Conservation (phyloP, 2,888 invertebrate species). For the Cerceris rybyensis region DNA sequence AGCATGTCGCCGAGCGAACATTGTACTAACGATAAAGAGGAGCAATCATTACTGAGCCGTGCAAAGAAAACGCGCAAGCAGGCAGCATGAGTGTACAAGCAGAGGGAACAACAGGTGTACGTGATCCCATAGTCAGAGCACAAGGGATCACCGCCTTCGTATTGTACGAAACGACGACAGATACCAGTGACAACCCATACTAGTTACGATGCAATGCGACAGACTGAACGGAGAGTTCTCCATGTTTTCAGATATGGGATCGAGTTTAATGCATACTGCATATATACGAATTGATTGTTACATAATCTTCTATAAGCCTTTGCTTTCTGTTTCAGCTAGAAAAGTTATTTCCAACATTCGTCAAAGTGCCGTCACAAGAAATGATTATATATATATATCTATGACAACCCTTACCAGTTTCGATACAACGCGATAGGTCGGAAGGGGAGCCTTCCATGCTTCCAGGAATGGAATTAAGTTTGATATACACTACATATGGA, state of each 20-base stretch:
- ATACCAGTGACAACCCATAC: constrained; percentile 26
- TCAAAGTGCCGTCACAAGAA: no score
- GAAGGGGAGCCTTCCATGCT: no score
- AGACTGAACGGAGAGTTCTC: constrained; percentile 49
- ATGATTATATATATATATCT: no score
- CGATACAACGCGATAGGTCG: no score
- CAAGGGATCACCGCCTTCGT: constrained; percentile 59
- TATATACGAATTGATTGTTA: no score
- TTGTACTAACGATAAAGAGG: constrained; percentile 40
- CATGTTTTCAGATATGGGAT: constrained; percentile 22
- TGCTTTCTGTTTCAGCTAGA: no score
- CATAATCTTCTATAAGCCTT: no score
- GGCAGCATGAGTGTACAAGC: constrained; percentile 2
- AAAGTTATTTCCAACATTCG: no score
- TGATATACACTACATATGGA: no score
- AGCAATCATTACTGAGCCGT: constrained; percentile 54
- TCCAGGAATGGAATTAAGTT: no score
- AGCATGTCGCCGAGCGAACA: constrained; percentile 17
- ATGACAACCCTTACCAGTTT: no score
- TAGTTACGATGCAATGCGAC: constrained; percentile 47
- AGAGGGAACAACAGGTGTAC: constrained; percentile 68
- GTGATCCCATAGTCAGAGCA: constrained; percentile 66
- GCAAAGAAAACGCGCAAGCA: constrained; percentile 16
- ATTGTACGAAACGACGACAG: constrained; percentile 53
- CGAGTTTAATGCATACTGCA: no score